Evolutionary conservation across 2,888 invertebrate species (phyloP).

Genomic region (Ctenicera cuprea): DNA sequence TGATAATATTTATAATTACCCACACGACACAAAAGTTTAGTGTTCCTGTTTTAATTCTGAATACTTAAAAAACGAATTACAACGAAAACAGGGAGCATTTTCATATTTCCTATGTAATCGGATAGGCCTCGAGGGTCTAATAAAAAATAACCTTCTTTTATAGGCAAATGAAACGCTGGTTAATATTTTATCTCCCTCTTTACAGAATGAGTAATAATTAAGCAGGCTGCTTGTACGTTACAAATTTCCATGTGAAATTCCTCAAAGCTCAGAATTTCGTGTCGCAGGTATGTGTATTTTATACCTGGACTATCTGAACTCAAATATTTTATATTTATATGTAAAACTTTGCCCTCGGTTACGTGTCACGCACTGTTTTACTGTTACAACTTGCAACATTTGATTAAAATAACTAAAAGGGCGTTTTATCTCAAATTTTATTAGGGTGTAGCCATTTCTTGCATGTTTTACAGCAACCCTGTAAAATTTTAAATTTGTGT

Average conservation of each 20-base stretch:
- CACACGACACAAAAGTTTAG: too few species aligned
- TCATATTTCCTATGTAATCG: constrained; percentile 1
- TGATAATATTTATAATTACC: too few species aligned
- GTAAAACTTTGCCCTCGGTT: constrained; percentile 5
- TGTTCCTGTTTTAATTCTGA: neutral
- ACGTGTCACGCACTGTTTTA: constrained; percentile 2
- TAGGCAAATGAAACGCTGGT: constrained; percentile 9
- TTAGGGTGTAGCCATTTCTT: neutral
- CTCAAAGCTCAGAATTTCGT: constrained; percentile 9
- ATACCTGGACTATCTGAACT: neutral
- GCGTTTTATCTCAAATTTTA: neutral
- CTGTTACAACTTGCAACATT: neutral
- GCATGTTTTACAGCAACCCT: neutral
- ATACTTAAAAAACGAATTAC: neutral
- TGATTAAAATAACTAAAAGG: neutral
- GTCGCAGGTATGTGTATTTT: neutral
- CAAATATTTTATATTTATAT: constrained; percentile 11
- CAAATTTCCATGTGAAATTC: constrained; percentile 1
- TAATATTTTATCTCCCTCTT: neutral
- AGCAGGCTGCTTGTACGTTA: neutral
- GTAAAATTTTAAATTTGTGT: neutral
- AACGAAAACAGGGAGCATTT: neutral
- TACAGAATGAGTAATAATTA: neutral
- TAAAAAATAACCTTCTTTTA: constrained; percentile 19
- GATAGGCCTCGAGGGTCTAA: constrained; percentile 6